phyloP scores from a whole-genome alignment of 2,113 vertebrate genomes.

The Nycticebus coucang region DNA sequence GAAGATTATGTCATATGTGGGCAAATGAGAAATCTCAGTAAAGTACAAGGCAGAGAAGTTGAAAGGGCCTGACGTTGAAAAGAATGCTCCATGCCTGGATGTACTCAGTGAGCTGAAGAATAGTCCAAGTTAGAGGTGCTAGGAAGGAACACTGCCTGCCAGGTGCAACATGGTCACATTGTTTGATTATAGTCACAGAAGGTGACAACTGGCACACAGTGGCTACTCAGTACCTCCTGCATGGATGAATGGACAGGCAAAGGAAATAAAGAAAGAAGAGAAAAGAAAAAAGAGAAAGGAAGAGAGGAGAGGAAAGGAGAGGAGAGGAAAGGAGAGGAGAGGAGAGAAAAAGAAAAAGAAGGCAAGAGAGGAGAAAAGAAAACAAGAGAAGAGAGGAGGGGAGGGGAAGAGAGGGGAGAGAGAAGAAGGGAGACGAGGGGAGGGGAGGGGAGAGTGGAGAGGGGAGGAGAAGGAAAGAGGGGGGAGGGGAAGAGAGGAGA shows the following conservation, averaged over 20 bases:
- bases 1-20: neutral
- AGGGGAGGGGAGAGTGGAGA: too few relatives aligned
- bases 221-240: neutral
- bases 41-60: neutral
- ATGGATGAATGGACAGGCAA: neutral
- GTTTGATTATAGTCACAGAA: neutral
- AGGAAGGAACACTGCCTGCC: neutral
- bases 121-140: neutral
- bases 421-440: too few relatives aligned
- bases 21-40: constrained; percentile 45
- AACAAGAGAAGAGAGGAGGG: too few relatives aligned
- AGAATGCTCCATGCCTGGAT: neutral
- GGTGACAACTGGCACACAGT: neutral
- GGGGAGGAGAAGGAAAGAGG: too few relatives aligned
- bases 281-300: too few relatives aligned
- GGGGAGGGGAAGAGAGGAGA: too few relatives aligned
- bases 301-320: too few relatives aligned
- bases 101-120: neutral
- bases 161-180: neutral
- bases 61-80: neutral
- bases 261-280: too few relatives aligned
- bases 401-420: too few relatives aligned
- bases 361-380: too few relatives aligned
- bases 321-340: too few relatives aligned
- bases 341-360: too few relatives aligned